Evolutionary conservation across 53 echinoderm and acorn worm genomes (phyloP), one percentile per base, ranked within the genome.

Genomic region (Mesocentrotus franciscanus): DNA sequence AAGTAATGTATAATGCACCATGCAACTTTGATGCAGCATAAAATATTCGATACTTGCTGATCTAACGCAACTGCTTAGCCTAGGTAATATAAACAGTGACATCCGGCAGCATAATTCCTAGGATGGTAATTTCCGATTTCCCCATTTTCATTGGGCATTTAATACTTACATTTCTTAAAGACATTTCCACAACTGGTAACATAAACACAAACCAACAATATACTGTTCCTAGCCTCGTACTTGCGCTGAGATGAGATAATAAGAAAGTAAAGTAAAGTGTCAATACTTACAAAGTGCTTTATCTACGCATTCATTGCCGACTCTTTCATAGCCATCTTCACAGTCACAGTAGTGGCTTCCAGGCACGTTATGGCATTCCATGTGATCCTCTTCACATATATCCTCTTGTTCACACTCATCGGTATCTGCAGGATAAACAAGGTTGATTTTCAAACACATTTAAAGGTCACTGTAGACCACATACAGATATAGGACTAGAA

Each of bases 311-410:
- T 95, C 97, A 24, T 92, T 95, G 33, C 95, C 96, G 0, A 75
- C 78, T 72, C 92, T 92, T 22, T 95, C 94, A 91, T 95, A 98
- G 22, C 97, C 98, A 2, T 98, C 98, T 49, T 95, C 93, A 58
- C 98, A 98, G 79, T 97, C 98, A 93, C 98, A 98, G 56, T 95
- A 93, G 59, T 96, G 96, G 74, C 96, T 97, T 16, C 97, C 97
- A 7, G 97, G 97, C 2, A 95, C 89, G 70, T 98, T 98, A 30
- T 95, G 95, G 72, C 97, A 97, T 20, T 35, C 92, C 95, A 96
- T 97, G 96, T 97, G 96, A 12, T 96, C 97, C 12, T 78, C 93
- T 24, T 76, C 70, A 84, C 97, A 96, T 10, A 93, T 91, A 71
- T 95, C 90, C 30, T 96, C 96, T 8, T 94, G 83, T 71, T 96